Conservation (phyloP, 2,888 invertebrate genomes). For the Pteria penguin region DNA sequence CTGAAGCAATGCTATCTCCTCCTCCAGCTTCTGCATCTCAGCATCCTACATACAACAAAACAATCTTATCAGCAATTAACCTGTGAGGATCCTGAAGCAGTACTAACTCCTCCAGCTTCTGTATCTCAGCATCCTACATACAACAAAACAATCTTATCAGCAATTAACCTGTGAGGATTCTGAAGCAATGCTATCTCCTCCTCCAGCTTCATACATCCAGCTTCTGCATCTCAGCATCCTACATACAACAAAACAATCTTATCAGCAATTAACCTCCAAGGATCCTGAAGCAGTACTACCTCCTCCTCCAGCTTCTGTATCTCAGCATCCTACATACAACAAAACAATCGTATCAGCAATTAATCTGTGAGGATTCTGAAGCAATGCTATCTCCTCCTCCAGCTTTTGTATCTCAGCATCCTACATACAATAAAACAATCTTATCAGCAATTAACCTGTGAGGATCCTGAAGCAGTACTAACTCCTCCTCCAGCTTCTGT, state of each 20-base stretch:
- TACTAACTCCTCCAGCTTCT: too few species aligned
- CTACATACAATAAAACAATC: slow-evolving; percentile 54
- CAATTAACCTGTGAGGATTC: slow-evolving; percentile 58
- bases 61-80: too few species aligned
- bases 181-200: slow-evolving; percentile 60
- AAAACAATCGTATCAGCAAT: slow-evolving; percentile 61
- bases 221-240: too few species aligned
- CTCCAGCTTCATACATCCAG: slow-evolving; percentile 64
- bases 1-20: slow-evolving; percentile 60
- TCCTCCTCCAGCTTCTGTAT: slow-evolving; percentile 64
- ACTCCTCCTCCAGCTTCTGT: slow-evolving; percentile 59
- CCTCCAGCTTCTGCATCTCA: slow-evolving; percentile 64
- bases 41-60: slow-evolving; percentile 68
- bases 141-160: slow-evolving; percentile 61
- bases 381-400: slow-evolving; percentile 58
- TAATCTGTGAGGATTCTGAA: slow-evolving; percentile 62
- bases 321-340: slow-evolving; percentile 69
- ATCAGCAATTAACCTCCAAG: slow-evolving; percentile 56
- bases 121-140: too few species aligned
- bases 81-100: too few species aligned
- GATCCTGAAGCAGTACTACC: slow-evolving; percentile 60
- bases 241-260: too few species aligned
- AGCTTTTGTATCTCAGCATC: slow-evolving; percentile 67
- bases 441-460: slow-evolving; percentile 58
- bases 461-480: slow-evolving; percentile 61